Conservation (phyloP, 2,888 invertebrate genomes). For the Macropis europaea region DNA sequence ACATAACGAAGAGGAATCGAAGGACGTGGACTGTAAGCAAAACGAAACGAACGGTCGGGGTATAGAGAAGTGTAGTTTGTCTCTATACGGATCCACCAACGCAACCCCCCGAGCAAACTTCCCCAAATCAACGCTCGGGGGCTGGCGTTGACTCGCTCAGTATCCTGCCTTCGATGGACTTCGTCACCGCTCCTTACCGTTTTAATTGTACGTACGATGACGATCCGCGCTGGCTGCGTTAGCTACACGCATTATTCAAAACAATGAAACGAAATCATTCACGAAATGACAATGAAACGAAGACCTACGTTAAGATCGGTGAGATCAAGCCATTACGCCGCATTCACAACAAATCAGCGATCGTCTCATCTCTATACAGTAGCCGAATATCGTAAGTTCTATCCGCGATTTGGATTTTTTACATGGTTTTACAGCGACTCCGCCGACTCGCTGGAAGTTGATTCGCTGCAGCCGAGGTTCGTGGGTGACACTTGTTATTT, state of each 20-base stretch:
- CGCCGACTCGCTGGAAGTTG: slow-evolving; percentile 34
- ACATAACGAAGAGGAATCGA: slow-evolving; percentile 48
- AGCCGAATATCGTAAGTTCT: slow-evolving; percentile 54
- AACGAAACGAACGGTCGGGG: background rate
- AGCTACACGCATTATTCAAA: slow-evolving; percentile 14
- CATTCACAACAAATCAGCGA: slow-evolving; percentile 22
- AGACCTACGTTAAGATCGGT: slow-evolving; percentile 11
- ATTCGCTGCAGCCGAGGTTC: slow-evolving; percentile 22
- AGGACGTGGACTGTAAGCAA: slow-evolving; percentile 2
- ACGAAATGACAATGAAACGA: slow-evolving; percentile 18
- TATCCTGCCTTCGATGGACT: slow-evolving; percentile 42
- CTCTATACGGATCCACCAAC: slow-evolving; percentile 11
- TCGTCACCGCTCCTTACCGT: slow-evolving; percentile 35
- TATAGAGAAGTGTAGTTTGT: background rate
- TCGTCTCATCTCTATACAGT: slow-evolving; percentile 33
- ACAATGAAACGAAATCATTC: slow-evolving; percentile 17
- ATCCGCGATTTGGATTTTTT: slow-evolving; percentile 62
- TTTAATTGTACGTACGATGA: slow-evolving; percentile 12
- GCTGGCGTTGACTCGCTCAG: slow-evolving; percentile 10
- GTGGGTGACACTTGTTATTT: slow-evolving; percentile 26
- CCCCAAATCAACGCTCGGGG: slow-evolving; percentile 48
- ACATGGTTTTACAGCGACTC: slow-evolving; percentile 58
- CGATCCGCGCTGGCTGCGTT: slow-evolving; percentile 36
- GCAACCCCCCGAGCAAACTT: slow-evolving; percentile 47
- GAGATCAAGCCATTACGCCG: background rate